A percentile compares a stretch with the other conserved stretches of the same genome.
Conservation (phyloP, 2,113 vertebrate genomes). For the Lophotis ruficrista region DNA sequence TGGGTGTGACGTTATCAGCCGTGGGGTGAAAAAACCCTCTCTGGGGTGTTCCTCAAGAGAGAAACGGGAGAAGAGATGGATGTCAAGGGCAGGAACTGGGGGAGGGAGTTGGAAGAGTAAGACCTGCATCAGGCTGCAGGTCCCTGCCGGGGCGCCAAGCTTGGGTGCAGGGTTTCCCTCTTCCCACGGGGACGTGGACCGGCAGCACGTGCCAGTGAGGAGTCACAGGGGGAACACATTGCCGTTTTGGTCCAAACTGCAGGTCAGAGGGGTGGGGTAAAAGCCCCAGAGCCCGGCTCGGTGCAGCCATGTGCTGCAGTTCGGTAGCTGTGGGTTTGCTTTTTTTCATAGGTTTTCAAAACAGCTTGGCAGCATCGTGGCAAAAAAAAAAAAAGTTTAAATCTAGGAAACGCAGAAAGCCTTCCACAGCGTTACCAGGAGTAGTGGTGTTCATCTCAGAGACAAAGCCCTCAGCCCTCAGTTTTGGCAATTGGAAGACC, state of each 20-base stretch:
- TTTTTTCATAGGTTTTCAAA: not conserved
- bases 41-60: not conserved
- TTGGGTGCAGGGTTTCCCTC: not conserved
- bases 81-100: not conserved
- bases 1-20: constrained; percentile 32
- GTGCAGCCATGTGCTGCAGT: rapidly evolving
- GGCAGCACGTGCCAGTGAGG: not conserved
- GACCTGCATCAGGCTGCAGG: not conserved
- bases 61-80: not conserved
- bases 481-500: not conserved
- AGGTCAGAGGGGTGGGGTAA: rapidly evolving
- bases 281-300: not conserved
- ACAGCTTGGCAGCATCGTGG: not conserved
- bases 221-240: rapidly evolving
- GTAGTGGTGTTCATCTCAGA: not conserved
- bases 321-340: not conserved
- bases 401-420: not conserved
- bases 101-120: not conserved
- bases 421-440: rapidly evolving
- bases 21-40: rapidly evolving
- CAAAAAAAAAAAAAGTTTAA: not conserved
- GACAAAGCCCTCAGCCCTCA: not conserved
- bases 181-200: too few relatives aligned
- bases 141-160: not conserved
- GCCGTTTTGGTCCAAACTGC: not conserved